Base-by-base conservation (phyloP, 2,113 vertebrate species). In the Tetraodon nigroviridis region DNA sequence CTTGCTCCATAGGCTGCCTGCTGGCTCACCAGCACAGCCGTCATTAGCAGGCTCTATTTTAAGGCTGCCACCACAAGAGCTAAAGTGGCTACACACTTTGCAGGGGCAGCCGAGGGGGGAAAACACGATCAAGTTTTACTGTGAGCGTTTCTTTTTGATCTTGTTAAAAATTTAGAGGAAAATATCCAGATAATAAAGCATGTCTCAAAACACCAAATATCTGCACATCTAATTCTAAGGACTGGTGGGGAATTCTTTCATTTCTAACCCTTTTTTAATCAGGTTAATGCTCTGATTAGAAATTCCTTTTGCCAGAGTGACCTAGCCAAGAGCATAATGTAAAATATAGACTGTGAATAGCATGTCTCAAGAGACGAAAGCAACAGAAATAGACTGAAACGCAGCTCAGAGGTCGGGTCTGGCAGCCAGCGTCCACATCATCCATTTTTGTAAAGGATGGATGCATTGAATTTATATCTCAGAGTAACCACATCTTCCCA, bases 11-110 rank as follows among this genome's bases (percentile, higher is more conserved):
- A 49, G 73, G 73, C 66, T 73, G 81, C 80, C 80, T 75, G 55
- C 73, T 78, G 73, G 73, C 61, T 53, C 51, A 57, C 61, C 69
- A 56, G 51, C 71, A 72, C n/a, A 56, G 63, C 67, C 69, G 80
- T 83, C 78, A 84, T 86, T 83, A 84, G 60, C 63, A 14, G 64
- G 17, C 47, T 71, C 68, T 80, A 64, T 75, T 80, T 79, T 55
- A 21, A 70, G 71, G 49, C 50, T 29, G n/a, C 17, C 37, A 45
- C 61, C 69, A 65, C 46, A 40, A 55, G 45, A 81, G 55, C 66
- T 53, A 48, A 58, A 41, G 54, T 27, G 55, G 48, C 62, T n/a
- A 17, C 44, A 46, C 17, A 17, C n/a, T 8, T 12, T 37, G 32
- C 32, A 37, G 32, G 32, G 10, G 12, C 32, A 3, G 24, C 7